These are phyloP conservation scores for Phenacoccus solenopsis DNA, from an alignment of 1,140 invertebrate species.

Conservation along the genomic window DNA sequence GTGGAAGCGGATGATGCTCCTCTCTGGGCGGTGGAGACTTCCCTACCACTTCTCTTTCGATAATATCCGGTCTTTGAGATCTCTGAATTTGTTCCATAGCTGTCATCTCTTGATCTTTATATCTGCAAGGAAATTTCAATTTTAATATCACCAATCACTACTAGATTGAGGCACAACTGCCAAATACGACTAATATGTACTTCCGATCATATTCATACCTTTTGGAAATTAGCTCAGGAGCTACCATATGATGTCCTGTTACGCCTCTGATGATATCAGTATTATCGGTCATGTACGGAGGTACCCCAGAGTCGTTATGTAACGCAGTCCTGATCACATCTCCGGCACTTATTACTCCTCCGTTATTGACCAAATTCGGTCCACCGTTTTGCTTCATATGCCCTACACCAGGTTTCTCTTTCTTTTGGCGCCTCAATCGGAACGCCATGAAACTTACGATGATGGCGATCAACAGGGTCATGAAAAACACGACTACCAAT, in stretches of 20 bases:
- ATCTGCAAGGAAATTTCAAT: constrained; percentile 30
- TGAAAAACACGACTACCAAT: constrained; percentile 86
- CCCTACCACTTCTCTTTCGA: constrained; percentile 75
- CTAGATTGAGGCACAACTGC: no score
- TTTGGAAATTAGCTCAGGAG: constrained; percentile 66
- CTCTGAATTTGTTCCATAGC: constrained; percentile 42
- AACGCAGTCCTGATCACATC: constrained; percentile 26
- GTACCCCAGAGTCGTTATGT: constrained; percentile 34
- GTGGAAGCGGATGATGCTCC: constrained; percentile 54
- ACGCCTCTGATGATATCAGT: constrained; percentile 53
- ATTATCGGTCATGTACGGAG: constrained; percentile 49
- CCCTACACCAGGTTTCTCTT: constrained; percentile 57
- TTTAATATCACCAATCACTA: no score
- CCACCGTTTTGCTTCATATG: constrained; percentile 42
- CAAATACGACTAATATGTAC: not conserved
- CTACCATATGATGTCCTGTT: constrained; percentile 52
- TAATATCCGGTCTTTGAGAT: constrained; percentile 79
- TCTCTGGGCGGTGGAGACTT: constrained; percentile 58
- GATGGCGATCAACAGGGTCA: constrained; percentile 74
- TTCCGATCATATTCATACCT: constrained; percentile 36
- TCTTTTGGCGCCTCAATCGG: constrained; percentile 64
- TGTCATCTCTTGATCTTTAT: constrained; percentile 60
- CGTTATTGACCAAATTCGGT: constrained; percentile 33
- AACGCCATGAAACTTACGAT: constrained; percentile 81
- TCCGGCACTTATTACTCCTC: constrained; percentile 17